Evolutionary conservation across 2,888 invertebrate species (phyloP).

Genomic region (Drosophila subsilvestris): DNA sequence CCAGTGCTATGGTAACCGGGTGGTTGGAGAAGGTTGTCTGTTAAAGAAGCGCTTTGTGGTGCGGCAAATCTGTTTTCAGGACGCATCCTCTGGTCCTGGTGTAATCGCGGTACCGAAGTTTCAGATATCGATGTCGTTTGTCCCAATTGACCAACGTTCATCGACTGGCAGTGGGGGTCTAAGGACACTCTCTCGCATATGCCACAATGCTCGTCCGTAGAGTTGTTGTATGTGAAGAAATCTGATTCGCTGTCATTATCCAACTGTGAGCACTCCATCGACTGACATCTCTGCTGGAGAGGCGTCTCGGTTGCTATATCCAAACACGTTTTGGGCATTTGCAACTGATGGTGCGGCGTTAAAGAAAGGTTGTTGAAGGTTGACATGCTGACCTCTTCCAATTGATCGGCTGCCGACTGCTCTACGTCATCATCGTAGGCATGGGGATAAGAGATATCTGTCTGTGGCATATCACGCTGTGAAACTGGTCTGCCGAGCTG

Average conservation of each 20-base stretch:
- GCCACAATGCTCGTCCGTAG: neutral
- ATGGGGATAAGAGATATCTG: neutral
- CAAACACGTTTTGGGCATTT: neutral
- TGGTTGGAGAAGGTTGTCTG: too few relatives aligned
- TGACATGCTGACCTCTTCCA: neutral
- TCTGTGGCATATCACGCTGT: neutral
- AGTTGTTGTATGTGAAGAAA: neutral
- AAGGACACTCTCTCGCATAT: too few relatives aligned
- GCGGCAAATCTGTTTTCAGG: too few relatives aligned
- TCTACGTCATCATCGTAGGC: neutral
- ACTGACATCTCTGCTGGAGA: neutral
- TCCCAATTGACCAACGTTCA: too few relatives aligned
- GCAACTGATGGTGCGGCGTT: neutral
- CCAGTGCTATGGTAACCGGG: too few relatives aligned
- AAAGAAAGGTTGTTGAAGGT: neutral
- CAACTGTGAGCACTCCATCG: neutral
- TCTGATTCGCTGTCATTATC: neutral
- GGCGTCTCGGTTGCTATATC: neutral
- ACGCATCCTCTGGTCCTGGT: too few relatives aligned
- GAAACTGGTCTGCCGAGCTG: neutral
- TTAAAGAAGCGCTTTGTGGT: too few relatives aligned
- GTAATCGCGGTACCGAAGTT: too few relatives aligned
- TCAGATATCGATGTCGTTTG: neutral
- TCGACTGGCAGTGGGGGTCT: too few relatives aligned
- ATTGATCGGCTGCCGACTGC: neutral